These are phyloP conservation scores for Varecia variegata DNA, from an alignment of 2,797 vertebrate species.

Conservation along the genomic window DNA sequence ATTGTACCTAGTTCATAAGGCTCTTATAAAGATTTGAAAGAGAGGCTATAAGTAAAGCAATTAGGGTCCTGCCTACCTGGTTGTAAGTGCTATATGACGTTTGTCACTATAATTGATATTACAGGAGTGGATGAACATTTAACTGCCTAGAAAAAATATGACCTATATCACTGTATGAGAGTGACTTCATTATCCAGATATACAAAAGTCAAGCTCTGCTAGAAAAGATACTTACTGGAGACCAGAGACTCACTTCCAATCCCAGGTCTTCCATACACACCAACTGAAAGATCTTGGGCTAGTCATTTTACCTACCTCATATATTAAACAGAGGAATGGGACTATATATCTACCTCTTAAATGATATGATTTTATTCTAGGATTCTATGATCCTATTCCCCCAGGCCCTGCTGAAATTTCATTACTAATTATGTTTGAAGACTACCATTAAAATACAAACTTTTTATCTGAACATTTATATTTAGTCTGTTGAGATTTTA, in stretches of 20 bases:
- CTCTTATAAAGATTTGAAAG: background rate
- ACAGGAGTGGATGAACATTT: background rate
- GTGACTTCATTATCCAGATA: background rate
- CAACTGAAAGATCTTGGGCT: background rate
- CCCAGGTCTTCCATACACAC: background rate
- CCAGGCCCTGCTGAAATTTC: slow-evolving; percentile 78
- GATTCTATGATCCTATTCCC: slow-evolving; percentile 56
- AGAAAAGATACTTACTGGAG: background rate
- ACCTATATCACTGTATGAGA: background rate
- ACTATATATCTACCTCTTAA: background rate
- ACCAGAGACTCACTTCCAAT: background rate
- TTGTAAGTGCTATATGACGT: background rate
- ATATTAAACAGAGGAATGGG: background rate
- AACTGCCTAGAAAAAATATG: background rate
- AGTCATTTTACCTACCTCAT: background rate
- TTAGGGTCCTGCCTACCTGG: background rate
- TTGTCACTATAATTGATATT: background rate
- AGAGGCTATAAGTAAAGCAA: background rate
- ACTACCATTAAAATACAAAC: slow-evolving; percentile 83
- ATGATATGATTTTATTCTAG: slow-evolving; percentile 19
- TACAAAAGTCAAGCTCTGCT: background rate
- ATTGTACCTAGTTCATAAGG: background rate
- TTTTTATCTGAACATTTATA: slow-evolving; percentile 85
- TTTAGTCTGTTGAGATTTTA: slow-evolving; percentile 84
- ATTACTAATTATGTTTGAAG: slow-evolving; percentile 84